Conservation (phyloP, 2,113 vertebrate genomes). For the Nannospalax galili region DNA sequence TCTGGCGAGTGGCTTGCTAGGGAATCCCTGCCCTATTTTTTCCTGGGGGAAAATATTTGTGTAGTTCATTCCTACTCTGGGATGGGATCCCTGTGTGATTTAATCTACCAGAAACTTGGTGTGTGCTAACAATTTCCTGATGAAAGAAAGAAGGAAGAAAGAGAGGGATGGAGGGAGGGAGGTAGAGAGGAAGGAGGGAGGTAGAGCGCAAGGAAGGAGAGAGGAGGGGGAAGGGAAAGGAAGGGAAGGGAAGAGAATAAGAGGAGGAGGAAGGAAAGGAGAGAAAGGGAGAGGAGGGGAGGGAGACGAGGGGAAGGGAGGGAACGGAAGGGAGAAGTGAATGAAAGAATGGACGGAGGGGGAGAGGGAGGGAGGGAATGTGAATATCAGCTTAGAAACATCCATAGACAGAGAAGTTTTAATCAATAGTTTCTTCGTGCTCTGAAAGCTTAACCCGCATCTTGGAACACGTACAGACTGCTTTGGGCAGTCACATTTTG, state of each 20-base stretch:
- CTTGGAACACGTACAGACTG: background rate
- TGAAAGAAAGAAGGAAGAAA: background rate
- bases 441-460: conserved; percentile 3
- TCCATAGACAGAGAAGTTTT: conserved; percentile 7
- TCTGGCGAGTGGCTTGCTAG: conserved; percentile 29
- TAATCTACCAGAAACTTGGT: conserved; percentile 28
- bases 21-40: conserved; percentile 59
- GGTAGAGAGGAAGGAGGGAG: no score
- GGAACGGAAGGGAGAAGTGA: accelerated
- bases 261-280: background rate
- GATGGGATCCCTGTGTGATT: conserved; percentile 6
- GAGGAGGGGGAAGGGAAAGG: background rate
- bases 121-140: background rate
- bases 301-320: accelerated
- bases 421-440: background rate
- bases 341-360: no score
- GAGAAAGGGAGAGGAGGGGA: no score
- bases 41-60: conserved; percentile 50
- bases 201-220: no score
- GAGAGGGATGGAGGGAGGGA: no score
- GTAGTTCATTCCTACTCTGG: conserved; percentile 36
- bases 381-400: background rate
- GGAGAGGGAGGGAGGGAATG: background rate
- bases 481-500: background rate
- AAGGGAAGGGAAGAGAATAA: no score